Evolutionary conservation across 2,797 vertebrate genomes (phyloP), one percentile per base, ranked within the genome.

Genomic region (Rhodeus uyekii): DNA sequence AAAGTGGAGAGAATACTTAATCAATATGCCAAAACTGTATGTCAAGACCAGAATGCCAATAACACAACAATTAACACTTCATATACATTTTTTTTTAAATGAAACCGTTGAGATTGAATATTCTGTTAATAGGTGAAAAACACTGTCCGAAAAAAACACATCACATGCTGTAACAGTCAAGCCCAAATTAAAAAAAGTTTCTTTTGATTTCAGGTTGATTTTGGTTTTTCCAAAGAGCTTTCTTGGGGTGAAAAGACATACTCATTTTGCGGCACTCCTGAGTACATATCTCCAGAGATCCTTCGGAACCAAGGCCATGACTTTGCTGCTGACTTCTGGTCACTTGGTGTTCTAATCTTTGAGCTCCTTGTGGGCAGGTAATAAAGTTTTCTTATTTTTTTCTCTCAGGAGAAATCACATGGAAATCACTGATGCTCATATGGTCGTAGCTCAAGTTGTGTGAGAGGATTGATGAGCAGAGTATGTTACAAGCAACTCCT

Each of bases 301-400:
- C 94, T 96, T 82, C 91, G 95, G 86, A 96, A 96, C 61, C 95
- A 96, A 80, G 96, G 96, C 8, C 95, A 96, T 1, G 95, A 96
- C 88, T 95, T 95, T 50, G 92, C 95, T 0, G 93, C 95, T 0
- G 95, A 96, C 85, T 96, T 96, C 85, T 96, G 96, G 96, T 96
- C 95, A 32, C 92, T 96, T 12, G 95, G 96, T 0, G 72, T 96
- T 78, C 90, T 96, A 53, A 86, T 95, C 78, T 96, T 88, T 16
- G 95, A 96, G 86, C 92, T 96, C 12, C 89, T 96, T 76, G 94
- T 89, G 0, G 96, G 96, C 88, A 94, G 94, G 94, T 95, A 89
- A 61, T 53, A 24, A 10, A 7, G 19, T 14, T 46, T 48, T 42
- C 14, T 63, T 9, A 8, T 53, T 8, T 53, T n/a, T 53, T 9